phyloP scores from a whole-genome alignment of 2,797 vertebrate genomes.

The Pangasius djambal region DNA sequence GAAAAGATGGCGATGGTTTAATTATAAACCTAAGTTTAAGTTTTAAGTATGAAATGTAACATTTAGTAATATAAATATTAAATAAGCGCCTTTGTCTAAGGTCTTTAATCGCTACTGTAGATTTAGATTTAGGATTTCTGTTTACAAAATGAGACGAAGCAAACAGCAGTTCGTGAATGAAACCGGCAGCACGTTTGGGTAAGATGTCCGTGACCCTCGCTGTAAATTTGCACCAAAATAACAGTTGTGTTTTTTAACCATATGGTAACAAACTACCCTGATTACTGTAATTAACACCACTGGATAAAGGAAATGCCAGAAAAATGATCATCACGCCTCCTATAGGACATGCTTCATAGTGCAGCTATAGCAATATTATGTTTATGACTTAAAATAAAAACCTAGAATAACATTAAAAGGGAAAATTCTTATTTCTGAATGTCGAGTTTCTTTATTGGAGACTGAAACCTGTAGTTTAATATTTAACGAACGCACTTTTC shows the following conservation, averaged over 20 bases:
- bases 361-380: neutral
- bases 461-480: neutral
- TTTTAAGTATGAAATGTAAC: neutral
- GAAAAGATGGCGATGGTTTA: neutral
- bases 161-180: neutral
- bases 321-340: no score
- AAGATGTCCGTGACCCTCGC: neutral
- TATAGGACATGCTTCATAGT: neutral
- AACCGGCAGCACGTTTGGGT: no score
- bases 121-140: neutral
- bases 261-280: no score
- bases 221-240: no score
- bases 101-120: neutral
- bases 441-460: neutral
- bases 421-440: neutral
- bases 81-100: neutral
- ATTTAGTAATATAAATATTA: no score
- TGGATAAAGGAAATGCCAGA: no score
- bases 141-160: neutral
- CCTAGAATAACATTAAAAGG: neutral
- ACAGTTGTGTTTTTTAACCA: no score
- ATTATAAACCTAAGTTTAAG: neutral
- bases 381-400: neutral
- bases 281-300: no score
- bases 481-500: neutral